Evolutionary conservation across 2,113 vertebrate species (phyloP).

Genomic region (Romanogobio albipinnatus): DNA sequence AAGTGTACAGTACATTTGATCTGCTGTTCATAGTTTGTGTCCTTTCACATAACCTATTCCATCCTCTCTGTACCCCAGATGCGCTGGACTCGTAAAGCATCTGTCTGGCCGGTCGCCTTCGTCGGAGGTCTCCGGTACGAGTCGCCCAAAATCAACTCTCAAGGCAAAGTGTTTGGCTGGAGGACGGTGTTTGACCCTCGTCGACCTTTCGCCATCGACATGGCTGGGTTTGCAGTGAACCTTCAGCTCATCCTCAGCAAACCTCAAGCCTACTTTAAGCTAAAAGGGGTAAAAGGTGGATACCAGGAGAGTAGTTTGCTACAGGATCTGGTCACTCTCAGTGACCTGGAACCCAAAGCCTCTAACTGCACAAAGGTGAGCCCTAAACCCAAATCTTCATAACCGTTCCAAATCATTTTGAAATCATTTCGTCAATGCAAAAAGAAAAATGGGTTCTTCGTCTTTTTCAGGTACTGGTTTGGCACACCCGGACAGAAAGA

Average conservation of each 20-base stretch:
- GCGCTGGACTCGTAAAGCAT: slow-evolving; percentile 83
- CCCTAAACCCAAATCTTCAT: neutral
- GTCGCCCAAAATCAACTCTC: slow-evolving; percentile 81
- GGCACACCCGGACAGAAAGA: slow-evolving; percentile 88
- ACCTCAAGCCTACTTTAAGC: slow-evolving; percentile 85
- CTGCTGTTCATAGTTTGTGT: neutral
- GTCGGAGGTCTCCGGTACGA: slow-evolving; percentile 84
- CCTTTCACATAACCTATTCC: neutral
- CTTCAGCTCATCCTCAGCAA: slow-evolving; percentile 82
- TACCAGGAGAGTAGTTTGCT: slow-evolving; percentile 88
- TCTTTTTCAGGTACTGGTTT: slow-evolving; percentile 82
- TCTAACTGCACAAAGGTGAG: slow-evolving; percentile 87
- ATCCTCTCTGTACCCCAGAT: slow-evolving; percentile 73
- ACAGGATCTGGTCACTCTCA: slow-evolving; percentile 83
- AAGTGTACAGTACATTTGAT: neutral
- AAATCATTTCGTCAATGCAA: neutral
- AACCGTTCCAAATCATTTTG: neutral
- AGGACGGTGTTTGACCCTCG: slow-evolving; percentile 85
- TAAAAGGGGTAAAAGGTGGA: slow-evolving; percentile 84
- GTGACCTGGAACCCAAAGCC: slow-evolving; percentile 86
- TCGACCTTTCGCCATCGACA: slow-evolving; percentile 87
- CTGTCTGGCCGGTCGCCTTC: slow-evolving; percentile 88
- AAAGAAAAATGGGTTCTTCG: neutral
- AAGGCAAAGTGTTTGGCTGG: slow-evolving; percentile 86
- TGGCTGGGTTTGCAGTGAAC: slow-evolving; percentile 88